Conservation (phyloP, 2,797 vertebrate genomes). For the Sciurus carolinensis region DNA sequence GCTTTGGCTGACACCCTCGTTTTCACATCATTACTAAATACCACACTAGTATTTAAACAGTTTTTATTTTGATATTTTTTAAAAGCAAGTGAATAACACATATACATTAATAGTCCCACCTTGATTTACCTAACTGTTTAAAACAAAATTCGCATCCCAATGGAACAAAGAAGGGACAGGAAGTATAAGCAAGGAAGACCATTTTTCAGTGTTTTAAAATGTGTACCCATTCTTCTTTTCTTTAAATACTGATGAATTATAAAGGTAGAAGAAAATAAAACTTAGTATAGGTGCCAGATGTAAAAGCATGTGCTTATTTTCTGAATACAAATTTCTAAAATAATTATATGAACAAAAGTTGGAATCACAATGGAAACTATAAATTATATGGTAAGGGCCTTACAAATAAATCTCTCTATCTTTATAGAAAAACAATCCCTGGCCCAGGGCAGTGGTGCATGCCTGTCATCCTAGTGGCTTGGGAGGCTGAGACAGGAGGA, state of each 20-base stretch:
- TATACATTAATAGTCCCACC: not conserved
- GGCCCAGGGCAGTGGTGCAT: too few relatives aligned
- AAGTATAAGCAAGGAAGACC: not conserved
- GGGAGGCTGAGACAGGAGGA: too few relatives aligned
- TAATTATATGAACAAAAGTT: not conserved
- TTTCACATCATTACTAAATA: slow-evolving; percentile 32
- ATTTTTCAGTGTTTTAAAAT: not conserved
- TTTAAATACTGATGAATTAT: not conserved
- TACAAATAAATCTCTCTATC: slow-evolving; percentile 26
- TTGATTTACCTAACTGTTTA: not conserved
- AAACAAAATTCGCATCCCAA: not conserved
- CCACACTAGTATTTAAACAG: not conserved
- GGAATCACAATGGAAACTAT: not conserved
- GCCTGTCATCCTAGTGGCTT: too few relatives aligned
- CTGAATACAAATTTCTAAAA: not conserved
- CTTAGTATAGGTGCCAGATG: not conserved
- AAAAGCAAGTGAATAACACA: not conserved
- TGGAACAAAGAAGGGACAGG: not conserved
- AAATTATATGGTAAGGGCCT: slow-evolving; percentile 16
- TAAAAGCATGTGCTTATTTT: not conserved
- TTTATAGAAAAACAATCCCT: slow-evolving; percentile 34
- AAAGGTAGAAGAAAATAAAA: not conserved
- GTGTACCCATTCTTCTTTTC: not conserved
- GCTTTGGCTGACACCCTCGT: not conserved
- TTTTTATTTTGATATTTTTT: not conserved